phyloP scores from a whole-genome alignment of 2,888 invertebrate species.

The Apodemia hepburni region DNA sequence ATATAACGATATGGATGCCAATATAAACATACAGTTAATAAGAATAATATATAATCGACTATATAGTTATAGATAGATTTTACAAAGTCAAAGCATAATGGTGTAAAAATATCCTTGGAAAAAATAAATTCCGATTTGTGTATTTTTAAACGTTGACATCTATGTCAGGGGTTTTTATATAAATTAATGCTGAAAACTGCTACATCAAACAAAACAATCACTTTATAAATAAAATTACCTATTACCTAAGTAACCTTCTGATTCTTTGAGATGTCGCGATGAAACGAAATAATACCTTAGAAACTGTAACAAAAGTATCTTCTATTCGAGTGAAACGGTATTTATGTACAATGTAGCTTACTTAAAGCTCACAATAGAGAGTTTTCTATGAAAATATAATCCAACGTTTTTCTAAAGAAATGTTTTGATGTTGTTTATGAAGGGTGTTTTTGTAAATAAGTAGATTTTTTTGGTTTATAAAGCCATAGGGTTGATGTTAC shows the following conservation, averaged over 20 bases:
- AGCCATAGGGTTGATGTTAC: no score
- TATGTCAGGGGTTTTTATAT: no score
- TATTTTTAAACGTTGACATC: no score
- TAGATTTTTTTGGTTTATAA: no score
- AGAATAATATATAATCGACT: no score
- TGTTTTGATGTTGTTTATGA: conserved; percentile 8
- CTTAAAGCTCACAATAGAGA: background rate
- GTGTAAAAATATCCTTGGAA: no score
- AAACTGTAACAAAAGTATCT: background rate
- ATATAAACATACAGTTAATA: no score
- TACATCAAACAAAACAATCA: background rate
- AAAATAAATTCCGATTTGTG: no score
- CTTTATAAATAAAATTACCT: conserved; percentile 21
- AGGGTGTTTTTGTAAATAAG: background rate
- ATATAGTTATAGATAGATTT: no score
- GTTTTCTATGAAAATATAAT: conserved; percentile 12
- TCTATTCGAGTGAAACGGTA: conserved; percentile 7
- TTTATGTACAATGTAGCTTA: conserved; percentile 12
- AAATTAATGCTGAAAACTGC: background rate
- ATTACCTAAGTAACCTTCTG: conserved; percentile 5
- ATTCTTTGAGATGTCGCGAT: background rate
- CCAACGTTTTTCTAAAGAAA: background rate
- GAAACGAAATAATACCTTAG: conserved; percentile 6
- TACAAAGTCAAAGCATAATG: no score
- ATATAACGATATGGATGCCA: no score